phyloP scores from a whole-genome alignment of 2,888 invertebrate genomes.

The Ecdyonurus torrentis region DNA sequence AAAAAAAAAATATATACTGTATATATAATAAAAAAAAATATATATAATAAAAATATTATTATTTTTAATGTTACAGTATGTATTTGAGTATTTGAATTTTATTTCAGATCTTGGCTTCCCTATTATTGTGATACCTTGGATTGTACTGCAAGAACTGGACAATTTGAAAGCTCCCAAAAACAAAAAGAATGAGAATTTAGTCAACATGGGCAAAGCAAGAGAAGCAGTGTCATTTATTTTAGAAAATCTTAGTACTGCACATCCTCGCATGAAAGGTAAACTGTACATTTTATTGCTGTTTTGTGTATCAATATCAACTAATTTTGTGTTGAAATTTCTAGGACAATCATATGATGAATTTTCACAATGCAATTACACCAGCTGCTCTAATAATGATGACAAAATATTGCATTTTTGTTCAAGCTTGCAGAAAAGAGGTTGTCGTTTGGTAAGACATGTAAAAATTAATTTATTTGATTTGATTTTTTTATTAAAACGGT shows the following conservation, averaged over 20 bases:
- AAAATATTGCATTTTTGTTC: background rate
- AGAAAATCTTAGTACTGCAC: conserved; percentile 20
- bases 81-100: conserved; percentile 2
- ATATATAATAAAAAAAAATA: too few species aligned
- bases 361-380: background rate
- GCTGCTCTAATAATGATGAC: background rate
- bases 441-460: background rate
- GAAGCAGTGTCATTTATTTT: conserved; percentile 23
- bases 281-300: background rate
- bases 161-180: conserved; percentile 20
- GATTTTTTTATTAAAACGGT: too few species aligned
- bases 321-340: too few species aligned
- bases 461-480: too few species aligned
- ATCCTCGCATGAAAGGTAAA: conserved; percentile 21
- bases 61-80: too few species aligned
- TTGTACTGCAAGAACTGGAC: conserved; percentile 23
- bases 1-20: too few species aligned
- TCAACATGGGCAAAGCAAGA: conserved; percentile 19
- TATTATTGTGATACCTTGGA: conserved; percentile 14
- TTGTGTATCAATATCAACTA: too few species aligned
- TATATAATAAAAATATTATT: too few species aligned
- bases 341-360: background rate
- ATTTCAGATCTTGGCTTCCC: conserved; percentile 9
- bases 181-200: background rate
- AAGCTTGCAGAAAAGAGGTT: background rate